Conservation (phyloP, 2,797 vertebrate species). For the Corythornis leucogaster region DNA sequence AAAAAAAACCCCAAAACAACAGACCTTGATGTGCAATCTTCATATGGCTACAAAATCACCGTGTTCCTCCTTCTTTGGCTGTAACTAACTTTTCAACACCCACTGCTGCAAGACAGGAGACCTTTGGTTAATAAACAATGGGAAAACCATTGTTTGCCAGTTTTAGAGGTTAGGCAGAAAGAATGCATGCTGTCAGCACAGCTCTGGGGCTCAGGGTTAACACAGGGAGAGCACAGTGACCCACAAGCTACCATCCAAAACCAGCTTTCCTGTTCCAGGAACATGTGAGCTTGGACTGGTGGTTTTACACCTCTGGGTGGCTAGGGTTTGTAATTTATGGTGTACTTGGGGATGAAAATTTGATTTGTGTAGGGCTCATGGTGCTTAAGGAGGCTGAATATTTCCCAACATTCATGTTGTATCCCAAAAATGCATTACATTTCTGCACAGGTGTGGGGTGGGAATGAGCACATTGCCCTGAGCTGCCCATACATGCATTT, state of each 20-base stretch:
- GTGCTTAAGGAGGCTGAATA: not conserved
- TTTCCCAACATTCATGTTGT: not conserved
- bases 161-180: slow-evolving; percentile 36
- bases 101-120: not conserved
- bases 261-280: not conserved
- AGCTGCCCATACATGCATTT: fast-evolving
- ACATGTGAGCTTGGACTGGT: not conserved
- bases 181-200: not conserved
- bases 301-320: not conserved
- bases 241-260: slow-evolving; percentile 12
- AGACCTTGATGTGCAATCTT: not conserved
- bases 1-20: not conserved
- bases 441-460: not conserved
- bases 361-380: not conserved
- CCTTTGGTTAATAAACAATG: slow-evolving; percentile 67
- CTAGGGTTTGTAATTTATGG: not conserved
- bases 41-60: not conserved
- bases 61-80: not conserved
- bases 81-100: not conserved
- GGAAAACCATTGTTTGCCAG: slow-evolving; percentile 67
- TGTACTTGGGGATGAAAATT: not conserved
- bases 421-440: fast-evolving
- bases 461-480: not conserved
- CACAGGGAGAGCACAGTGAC: slow-evolving; percentile 42
- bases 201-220: not conserved